These are phyloP conservation scores for Sciurus niger DNA, from an alignment of 2,113 vertebrate genomes.

Conservation along the genomic window DNA sequence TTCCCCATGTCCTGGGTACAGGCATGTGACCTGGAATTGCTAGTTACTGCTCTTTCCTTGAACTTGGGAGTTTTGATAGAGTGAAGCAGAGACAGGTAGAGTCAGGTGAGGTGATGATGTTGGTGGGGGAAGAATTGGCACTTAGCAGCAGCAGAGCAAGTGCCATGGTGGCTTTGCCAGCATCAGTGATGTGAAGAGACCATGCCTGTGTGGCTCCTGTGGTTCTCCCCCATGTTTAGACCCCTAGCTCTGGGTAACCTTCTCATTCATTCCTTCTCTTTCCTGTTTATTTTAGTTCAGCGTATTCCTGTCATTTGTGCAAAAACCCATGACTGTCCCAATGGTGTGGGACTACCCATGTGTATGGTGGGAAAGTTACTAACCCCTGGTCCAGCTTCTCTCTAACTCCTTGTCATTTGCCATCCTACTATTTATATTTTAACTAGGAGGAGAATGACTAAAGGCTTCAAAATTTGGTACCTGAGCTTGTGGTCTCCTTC, in stretches of 20 bases:
- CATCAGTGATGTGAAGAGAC: neutral
- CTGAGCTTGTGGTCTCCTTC: neutral
- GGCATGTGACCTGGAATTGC: neutral
- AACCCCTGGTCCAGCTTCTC: neutral
- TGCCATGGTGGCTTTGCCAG: neutral
- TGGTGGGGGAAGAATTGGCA: neutral
- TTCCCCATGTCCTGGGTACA: neutral
- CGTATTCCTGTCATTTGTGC: neutral
- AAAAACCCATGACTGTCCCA: neutral
- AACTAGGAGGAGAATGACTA: neutral
- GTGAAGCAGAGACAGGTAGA: neutral
- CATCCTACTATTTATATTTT: neutral
- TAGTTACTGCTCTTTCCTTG: neutral
- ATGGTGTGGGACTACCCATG: neutral
- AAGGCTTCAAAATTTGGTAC: neutral
- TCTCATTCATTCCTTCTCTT: neutral
- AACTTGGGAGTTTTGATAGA: neutral
- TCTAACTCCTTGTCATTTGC: neutral
- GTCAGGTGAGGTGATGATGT: neutral
- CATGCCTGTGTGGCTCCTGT: neutral
- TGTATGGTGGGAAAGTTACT: neutral
- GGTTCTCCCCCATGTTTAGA: neutral
- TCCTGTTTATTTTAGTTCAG: neutral
- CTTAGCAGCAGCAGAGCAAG: neutral
- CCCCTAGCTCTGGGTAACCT: neutral